Evolutionary conservation across 2,113 vertebrate species (phyloP), one percentile per base, ranked within the genome.

Genomic region (human): DNA sequence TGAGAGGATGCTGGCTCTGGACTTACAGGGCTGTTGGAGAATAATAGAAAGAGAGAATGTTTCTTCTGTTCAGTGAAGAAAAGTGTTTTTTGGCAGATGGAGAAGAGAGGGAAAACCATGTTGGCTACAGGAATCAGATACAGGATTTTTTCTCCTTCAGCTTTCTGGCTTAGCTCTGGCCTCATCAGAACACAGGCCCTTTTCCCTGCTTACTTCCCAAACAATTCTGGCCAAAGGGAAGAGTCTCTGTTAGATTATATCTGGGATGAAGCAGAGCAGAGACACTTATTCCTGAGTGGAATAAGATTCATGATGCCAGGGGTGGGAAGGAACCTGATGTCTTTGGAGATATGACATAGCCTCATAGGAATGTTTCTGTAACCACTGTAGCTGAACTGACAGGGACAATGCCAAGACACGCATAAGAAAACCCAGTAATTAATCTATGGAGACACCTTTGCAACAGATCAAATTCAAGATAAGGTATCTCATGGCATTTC

Each of bases 361-460:
- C 76, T 96, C 73, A 8, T 27, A 43, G 87, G 85, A 93, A 94
- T 76, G 30, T 30, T 90, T 95, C 95, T 93, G 88, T 66, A 23
- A 87, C 43, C 43, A 70, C 72, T 91, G 45, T 78, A 32, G 3
- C 96, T 23, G 14, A 95, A 86, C n/a, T 78, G 57, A 89, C 38
- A 90, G 50, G 76, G 43, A 48, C 10, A 88, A 76, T 98, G 96
- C 97, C 97, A 98, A 96, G 85, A 93, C 11, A 18, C 90, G 48
- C 57, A 57, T 32, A 97, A 96, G 76, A 97, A 95, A 96, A 97
- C 40, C 85, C 73, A 79, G 92, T 98, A 98, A 98, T 98, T 98
- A 98, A 97, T 98, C 97, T 97, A 84, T 87, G 97, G 97, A 98
- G 97, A 93, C 52, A 96, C 79, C 89, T 94, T 88, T 5, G 30